Evolutionary conservation across 1,140 invertebrate species (phyloP).

Genomic region (Pristionchus pacificus): DNA sequence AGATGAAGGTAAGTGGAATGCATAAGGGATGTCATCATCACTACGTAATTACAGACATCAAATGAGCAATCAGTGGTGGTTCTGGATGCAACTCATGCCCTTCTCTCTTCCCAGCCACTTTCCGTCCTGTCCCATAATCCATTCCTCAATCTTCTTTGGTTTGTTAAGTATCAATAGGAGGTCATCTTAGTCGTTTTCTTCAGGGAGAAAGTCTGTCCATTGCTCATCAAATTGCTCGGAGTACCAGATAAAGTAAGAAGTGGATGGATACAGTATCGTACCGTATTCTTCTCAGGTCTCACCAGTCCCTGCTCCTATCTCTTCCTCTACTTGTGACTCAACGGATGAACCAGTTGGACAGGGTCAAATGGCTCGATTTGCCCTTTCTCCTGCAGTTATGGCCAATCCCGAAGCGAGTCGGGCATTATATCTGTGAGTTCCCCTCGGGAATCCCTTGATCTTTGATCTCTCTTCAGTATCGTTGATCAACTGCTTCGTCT

Average conservation of each 20-base stretch:
- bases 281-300: no score
- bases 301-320: not conserved
- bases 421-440: constrained; percentile 28
- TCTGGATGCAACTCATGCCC: constrained; percentile 22
- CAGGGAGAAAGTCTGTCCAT: constrained; percentile 31
- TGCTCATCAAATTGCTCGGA: constrained; percentile 27
- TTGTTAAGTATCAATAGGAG: no score
- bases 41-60: not conserved
- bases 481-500: constrained; percentile 28
- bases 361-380: constrained; percentile 23
- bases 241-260: constrained; percentile 29
- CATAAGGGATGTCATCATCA: not conserved
- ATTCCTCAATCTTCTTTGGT: constrained; percentile 32
- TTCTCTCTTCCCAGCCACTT: constrained; percentile 18
- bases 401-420: constrained; percentile 24
- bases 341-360: constrained; percentile 21
- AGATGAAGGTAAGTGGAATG: constrained; percentile 23
- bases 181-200: no score
- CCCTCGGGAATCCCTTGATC: no score
- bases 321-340: not conserved
- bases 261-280: no score
- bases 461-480: no score
- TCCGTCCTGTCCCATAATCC: constrained; percentile 12
- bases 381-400: constrained; percentile 24
- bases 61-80: constrained; percentile 22